Evolutionary conservation across 2,797 vertebrate species (phyloP).

Genomic region (Protonibea diacanthus): DNA sequence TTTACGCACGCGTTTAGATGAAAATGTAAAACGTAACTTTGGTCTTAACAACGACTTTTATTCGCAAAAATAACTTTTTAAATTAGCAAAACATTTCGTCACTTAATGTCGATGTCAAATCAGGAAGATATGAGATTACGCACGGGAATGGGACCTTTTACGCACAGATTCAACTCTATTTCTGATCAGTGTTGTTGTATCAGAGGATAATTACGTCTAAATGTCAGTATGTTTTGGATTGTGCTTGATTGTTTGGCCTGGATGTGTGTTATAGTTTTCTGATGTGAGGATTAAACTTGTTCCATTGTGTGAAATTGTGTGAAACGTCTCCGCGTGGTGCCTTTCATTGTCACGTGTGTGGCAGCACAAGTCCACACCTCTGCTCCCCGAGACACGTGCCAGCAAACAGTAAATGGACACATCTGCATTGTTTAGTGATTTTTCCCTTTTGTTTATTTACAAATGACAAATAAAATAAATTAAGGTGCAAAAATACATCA

Average conservation of each 20-base stretch:
- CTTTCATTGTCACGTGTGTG: conserved; percentile 7
- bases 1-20: no score
- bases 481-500: conserved; percentile 61
- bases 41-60: no score
- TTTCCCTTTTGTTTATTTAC: conserved; percentile 49
- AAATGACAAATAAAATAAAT: conserved; percentile 59
- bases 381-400: conserved; percentile 33
- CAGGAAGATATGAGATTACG: background rate
- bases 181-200: no score
- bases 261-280: background rate
- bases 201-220: rapidly evolving
- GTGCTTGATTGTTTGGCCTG: no score
- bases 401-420: conserved; percentile 12
- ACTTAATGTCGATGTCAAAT: no score
- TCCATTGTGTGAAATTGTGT: conserved; percentile 5
- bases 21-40: no score
- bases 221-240: background rate
- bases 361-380: conserved; percentile 8
- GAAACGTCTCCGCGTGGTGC: conserved; percentile 35
- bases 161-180: background rate
- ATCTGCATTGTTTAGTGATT: background rate
- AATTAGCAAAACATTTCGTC: no score
- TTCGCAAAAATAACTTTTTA: no score
- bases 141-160: conserved; percentile 14
- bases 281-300: background rate